phyloP scores from a whole-genome alignment of 2,888 invertebrate species.

The Xanthorhoe spadicearia region DNA sequence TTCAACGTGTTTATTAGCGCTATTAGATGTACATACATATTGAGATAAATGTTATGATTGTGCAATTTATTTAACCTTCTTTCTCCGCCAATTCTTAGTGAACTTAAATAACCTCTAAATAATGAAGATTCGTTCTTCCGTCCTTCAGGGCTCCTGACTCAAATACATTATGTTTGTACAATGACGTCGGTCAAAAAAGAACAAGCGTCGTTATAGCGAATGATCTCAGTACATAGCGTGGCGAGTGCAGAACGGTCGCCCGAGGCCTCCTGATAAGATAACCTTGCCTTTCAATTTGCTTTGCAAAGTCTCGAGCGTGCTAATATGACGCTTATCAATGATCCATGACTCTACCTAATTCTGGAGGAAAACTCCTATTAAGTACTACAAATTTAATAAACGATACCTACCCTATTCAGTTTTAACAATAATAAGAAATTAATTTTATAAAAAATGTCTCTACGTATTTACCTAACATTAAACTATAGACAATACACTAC shows the following conservation, averaged over 20 bases:
- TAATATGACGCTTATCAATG: conserved; percentile 63
- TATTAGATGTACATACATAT: too few species aligned
- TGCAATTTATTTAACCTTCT: too few species aligned
- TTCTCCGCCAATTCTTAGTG: too few species aligned
- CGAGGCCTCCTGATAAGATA: conserved; percentile 81
- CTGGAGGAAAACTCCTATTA: background rate
- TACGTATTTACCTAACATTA: background rate
- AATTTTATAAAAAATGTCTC: background rate
- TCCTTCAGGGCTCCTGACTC: too few species aligned
- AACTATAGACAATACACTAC: too few species aligned
- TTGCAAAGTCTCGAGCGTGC: conserved; percentile 59
- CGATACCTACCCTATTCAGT: background rate
- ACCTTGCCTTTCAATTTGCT: conserved; percentile 83
- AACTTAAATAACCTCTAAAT: too few species aligned
- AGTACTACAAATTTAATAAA: background rate
- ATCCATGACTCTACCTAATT: conserved; percentile 16
- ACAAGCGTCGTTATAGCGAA: background rate
- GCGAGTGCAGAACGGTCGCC: conserved; percentile 48
- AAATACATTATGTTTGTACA: background rate
- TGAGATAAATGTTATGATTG: too few species aligned
- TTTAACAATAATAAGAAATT: background rate
- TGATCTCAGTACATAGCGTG: conserved; percentile 15
- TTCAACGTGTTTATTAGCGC: too few species aligned
- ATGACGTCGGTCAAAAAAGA: background rate
- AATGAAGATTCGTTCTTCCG: too few species aligned